Evolutionary conservation across 2,888 invertebrate genomes (phyloP).

Genomic region (Hypena proboscidalis): DNA sequence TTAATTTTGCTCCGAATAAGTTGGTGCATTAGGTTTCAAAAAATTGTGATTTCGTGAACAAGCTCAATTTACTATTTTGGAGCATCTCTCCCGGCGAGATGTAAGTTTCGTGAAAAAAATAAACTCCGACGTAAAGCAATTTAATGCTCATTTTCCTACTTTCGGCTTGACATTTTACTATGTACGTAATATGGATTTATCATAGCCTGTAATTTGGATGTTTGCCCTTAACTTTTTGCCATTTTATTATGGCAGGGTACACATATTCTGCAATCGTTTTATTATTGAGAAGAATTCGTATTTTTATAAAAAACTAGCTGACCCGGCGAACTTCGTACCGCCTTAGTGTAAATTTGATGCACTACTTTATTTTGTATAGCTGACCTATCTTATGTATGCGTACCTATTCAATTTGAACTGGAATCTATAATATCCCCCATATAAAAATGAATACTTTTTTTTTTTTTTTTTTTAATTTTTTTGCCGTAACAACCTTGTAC

Average conservation of each 20-base stretch:
- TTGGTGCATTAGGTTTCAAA: conserved; percentile 46
- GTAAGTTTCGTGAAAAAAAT: conserved; percentile 14
- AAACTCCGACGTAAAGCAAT: conserved; percentile 8
- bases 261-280: background rate
- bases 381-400: too few relatives aligned
- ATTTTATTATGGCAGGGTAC: background rate
- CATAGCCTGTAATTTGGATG: background rate
- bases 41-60: conserved; percentile 26
- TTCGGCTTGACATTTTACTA: conserved; percentile 1
- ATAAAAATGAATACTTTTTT: too few relatives aligned
- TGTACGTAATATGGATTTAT: background rate
- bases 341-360: too few relatives aligned
- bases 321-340: too few relatives aligned
- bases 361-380: too few relatives aligned
- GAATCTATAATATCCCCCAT: too few relatives aligned
- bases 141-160: conserved; percentile 8
- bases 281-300: too few relatives aligned
- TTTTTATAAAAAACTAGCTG: too few relatives aligned
- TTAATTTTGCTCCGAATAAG: conserved; percentile 55
- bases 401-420: too few relatives aligned
- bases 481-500: too few relatives aligned
- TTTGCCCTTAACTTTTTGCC: background rate
- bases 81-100: conserved; percentile 21
- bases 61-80: conserved; percentile 30
- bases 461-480: too few relatives aligned